Base-by-base conservation (phyloP, 2,113 vertebrate species). In the Paradoxurus hermaphroditus region DNA sequence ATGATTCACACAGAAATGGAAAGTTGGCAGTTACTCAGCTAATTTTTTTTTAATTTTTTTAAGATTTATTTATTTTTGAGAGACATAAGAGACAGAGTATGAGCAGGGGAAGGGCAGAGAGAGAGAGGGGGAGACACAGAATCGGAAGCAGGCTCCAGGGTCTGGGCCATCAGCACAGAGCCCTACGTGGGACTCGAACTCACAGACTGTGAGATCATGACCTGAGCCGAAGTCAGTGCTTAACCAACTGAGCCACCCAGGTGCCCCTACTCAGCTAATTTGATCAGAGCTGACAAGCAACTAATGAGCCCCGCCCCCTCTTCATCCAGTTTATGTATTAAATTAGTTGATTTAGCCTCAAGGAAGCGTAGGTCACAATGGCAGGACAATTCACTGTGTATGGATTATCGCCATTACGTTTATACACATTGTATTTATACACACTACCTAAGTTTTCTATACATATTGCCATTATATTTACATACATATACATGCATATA, bases 201-300 rank as follows among this genome's bases (percentile, higher is more conserved):
- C n/a, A n/a, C n/a, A n/a, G n/a, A n/a, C n/a, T n/a, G n/a, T n/a
- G n/a, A n/a, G n/a, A n/a, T n/a, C n/a, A n/a, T n/a, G n/a, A n/a
- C n/a, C n/a, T n/a, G n/a, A n/a, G n/a, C n/a, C n/a, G n/a, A n/a
- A n/a, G n/a, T n/a, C n/a, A n/a, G n/a, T n/a, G n/a, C n/a, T n/a
- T n/a, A n/a, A n/a, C n/a, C n/a, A n/a, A n/a, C n/a, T n/a, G n/a
- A n/a, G n/a, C n/a, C n/a, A n/a, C n/a, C n/a, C n/a, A n/a, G n/a
- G n/a, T n/a, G n/a, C n/a, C n/a, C n/a, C n/a, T 95, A 77, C 79
- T 97, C 81, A 73, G 63, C 92, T 95, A 98, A 97, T 97, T 90
- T 96, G 81, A 94, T 97, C 49, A 93, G 51, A 39, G 70, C 87
- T 96, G 97, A 98, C 96, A 96, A 96, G 90, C 25, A 92, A 36